Evolutionary conservation across 2,113 vertebrate genomes (phyloP).

Genomic region (Carassius auratus): DNA sequence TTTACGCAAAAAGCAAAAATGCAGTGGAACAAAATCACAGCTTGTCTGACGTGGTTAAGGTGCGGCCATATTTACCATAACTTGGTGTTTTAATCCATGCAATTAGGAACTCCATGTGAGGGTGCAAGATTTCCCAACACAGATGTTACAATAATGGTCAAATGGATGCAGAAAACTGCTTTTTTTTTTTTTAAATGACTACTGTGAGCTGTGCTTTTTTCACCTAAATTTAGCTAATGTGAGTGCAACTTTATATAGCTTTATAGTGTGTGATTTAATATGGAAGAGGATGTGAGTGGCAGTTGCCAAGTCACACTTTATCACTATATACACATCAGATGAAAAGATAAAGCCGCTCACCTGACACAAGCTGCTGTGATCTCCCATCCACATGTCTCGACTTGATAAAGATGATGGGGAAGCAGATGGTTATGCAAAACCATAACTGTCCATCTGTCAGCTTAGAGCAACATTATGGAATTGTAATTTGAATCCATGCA

Average conservation of each 20-base stretch:
- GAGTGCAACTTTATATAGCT: neutral
- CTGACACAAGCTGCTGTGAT: neutral
- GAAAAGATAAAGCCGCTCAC: neutral
- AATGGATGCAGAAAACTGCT: neutral
- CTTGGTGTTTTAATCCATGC: neutral
- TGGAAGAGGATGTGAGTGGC: neutral
- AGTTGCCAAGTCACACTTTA: neutral
- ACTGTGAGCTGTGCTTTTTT: neutral
- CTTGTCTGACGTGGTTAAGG: too few relatives aligned
- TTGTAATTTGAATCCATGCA: neutral
- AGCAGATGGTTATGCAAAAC: neutral
- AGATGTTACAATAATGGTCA: neutral
- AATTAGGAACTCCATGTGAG: neutral
- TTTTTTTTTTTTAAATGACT: neutral
- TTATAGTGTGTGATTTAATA: neutral
- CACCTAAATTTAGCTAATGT: too few relatives aligned
- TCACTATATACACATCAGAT: neutral
- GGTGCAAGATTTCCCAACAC: neutral
- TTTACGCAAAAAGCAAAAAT: neutral
- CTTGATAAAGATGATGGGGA: neutral
- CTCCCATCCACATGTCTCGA: neutral
- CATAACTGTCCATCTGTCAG: conserved; percentile 8
- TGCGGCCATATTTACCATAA: too few relatives aligned
- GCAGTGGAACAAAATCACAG: neutral
- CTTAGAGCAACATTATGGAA: neutral